A percentile compares a stretch with the other conserved stretches of the same genome.
Evolutionary conservation across 1,140 invertebrate genomes (phyloP).

Genomic region (Leptinotarsa lineolata): DNA sequence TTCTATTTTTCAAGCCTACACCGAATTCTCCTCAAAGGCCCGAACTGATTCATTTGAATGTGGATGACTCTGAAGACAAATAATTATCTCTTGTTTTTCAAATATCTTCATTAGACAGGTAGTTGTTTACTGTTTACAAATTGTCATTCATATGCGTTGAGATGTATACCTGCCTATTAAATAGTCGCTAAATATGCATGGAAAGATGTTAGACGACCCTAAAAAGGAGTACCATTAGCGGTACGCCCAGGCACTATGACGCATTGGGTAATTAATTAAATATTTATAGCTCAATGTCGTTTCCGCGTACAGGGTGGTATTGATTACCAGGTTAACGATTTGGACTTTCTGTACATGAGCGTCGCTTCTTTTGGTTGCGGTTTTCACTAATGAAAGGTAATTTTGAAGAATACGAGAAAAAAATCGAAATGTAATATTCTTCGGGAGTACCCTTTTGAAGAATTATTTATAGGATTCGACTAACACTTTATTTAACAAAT

Average conservation of each 20-base stretch:
- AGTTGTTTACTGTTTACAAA: slow-evolving; percentile 38
- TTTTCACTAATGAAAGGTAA: too few species aligned
- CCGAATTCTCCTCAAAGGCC: too few species aligned
- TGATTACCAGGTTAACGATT: background rate
- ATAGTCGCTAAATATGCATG: slow-evolving; percentile 37
- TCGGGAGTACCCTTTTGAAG: too few species aligned
- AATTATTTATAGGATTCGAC: too few species aligned
- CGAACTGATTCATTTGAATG: too few species aligned
- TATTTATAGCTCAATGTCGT: slow-evolving; percentile 24
- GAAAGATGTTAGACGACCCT: slow-evolving; percentile 37
- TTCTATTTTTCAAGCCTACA: too few species aligned
- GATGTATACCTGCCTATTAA: slow-evolving; percentile 13
- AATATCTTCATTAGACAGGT: slow-evolving; percentile 33
- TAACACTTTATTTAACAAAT: too few species aligned
- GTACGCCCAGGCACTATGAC: slow-evolving; percentile 42
- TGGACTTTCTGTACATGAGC: too few species aligned
- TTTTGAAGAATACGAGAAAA: too few species aligned
- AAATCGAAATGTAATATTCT: too few species aligned
- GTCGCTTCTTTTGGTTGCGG: too few species aligned
- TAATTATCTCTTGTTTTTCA: background rate
- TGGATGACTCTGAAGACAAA: background rate
- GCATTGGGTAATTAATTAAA: slow-evolving; percentile 44
- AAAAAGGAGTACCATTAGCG: slow-evolving; percentile 43
- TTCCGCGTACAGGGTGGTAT: slow-evolving; percentile 13
- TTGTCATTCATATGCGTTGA: slow-evolving; percentile 35